A percentile compares a stretch with the other conserved stretches of the same genome.
These are phyloP conservation scores for Sebastes nivosus DNA, from an alignment of 2,797 vertebrate genomes.

Conservation along the genomic window DNA sequence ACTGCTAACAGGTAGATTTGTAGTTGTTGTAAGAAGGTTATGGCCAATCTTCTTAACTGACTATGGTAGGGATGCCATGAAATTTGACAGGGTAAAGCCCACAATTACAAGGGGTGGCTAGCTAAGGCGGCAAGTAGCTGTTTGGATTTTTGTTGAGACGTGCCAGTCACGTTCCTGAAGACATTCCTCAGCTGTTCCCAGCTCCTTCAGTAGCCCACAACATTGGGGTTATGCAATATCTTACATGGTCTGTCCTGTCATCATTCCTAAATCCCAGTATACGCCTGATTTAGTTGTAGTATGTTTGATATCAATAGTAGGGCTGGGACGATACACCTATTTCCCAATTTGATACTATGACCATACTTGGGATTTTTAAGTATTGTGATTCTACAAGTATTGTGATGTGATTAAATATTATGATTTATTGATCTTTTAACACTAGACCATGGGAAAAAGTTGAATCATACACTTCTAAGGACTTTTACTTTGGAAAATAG, in stretches of 20 bases:
- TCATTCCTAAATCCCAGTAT: not conserved
- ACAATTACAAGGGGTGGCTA: conserved; percentile 24
- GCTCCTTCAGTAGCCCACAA: conserved; percentile 11
- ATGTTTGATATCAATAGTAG: not conserved
- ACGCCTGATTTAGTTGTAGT: not conserved
- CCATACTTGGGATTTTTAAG: too few relatives aligned
- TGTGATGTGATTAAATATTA: too few relatives aligned
- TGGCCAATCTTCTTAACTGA: not conserved
- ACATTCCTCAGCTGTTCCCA: conserved; percentile 53
- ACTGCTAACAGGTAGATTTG: not conserved
- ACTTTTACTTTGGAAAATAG: too few relatives aligned
- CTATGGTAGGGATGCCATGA: not conserved
- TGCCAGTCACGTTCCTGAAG: conserved; percentile 52
- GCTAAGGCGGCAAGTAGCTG: conserved; percentile 19
- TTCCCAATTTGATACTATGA: too few relatives aligned
- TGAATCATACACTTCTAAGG: too few relatives aligned
- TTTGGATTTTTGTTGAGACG: conserved; percentile 59
- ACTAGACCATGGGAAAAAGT: too few relatives aligned
- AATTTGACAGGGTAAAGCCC: conserved; percentile 2
- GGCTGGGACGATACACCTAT: too few relatives aligned
- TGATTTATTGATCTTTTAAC: too few relatives aligned
- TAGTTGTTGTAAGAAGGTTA: not conserved
- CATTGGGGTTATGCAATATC: conserved; percentile 27
- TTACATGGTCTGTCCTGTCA: conserved; percentile 11
- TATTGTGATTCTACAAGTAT: too few relatives aligned